Base-by-base conservation (phyloP, 2,113 vertebrate genomes). In the Butastur rufipennis region DNA sequence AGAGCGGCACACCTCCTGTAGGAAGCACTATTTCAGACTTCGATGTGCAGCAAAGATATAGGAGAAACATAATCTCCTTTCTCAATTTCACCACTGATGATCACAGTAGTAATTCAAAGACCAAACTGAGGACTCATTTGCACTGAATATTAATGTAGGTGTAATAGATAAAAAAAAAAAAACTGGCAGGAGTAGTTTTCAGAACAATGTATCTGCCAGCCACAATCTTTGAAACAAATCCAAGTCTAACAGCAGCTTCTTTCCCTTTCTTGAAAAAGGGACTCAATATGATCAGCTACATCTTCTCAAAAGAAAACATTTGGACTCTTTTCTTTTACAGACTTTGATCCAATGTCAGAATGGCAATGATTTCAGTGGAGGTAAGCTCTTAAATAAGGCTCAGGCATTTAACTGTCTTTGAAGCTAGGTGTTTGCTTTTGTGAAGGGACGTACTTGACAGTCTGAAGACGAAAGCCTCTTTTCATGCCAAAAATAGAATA, bases 161-260 rank as follows among this genome's bases (percentile, higher is more conserved):
- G 66, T 95, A 94, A 97, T 23, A 92, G 89, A 95, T 82, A 31
- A 88, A 95, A 95, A 95, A 95, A 95, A 95, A 95, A 95, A 81
- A 74, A 71, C 62, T 65, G 88, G 42, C 94, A 93, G 93, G 63
- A 95, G 48, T 34, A 97, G 93, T 96, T 95, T 96, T 92, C 89
- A 88, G 89, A 96, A 95, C 93, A 98, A 97, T 97, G 78, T 73
- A 94, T 86, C 89, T 95, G 91, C 67, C 94, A 93, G 91, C 87
- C 58, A 95, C 42, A 20, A 88, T 90, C 83, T 96, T 95, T 95
- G 88, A 97, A 97, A 97, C 83, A 96, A 97, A 93, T 95, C 91
- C 94, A 96, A 95, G 86, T 62, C 81, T 89, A 75, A 90, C 26
- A 40, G 74, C 29, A 86, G 89, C 65, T 96, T 93, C 82, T 82